Percentiles rank a stretch among this genome's conserved stretches.
These are phyloP conservation scores for Dinomys branickii DNA, from an alignment of 2,113 vertebrate genomes.

Conservation along the genomic window DNA sequence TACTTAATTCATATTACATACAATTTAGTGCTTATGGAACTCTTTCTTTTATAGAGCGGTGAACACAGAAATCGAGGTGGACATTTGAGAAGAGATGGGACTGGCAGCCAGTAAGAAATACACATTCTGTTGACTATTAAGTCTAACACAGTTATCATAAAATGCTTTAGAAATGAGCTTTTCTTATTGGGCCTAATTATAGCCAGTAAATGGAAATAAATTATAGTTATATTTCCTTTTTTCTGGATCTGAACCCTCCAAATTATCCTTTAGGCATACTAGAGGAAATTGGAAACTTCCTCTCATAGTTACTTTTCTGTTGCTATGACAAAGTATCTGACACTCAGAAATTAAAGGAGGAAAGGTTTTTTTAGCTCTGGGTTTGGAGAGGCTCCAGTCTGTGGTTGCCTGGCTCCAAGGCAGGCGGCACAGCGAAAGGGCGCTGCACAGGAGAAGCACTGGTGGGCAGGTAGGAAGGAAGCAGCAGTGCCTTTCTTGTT, in stretches of 20 bases:
- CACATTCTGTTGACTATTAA: not conserved
- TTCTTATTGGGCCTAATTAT: not conserved
- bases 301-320: not conserved
- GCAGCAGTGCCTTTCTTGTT: not conserved
- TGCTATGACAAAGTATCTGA: not conserved
- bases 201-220: not conserved
- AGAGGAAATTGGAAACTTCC: not conserved
- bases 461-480: not conserved
- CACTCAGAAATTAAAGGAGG: not conserved
- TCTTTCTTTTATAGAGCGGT: slow-evolving; percentile 70
- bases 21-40: not conserved
- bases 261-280: not conserved
- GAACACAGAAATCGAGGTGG: slow-evolving; percentile 65
- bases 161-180: too few relatives aligned
- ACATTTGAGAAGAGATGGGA: slow-evolving; percentile 65
- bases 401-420: not conserved
- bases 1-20: rapidly evolving
- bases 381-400: not conserved
- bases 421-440: not conserved
- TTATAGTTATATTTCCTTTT: not conserved
- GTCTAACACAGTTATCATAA: not conserved
- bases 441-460: not conserved
- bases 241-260: not conserved
- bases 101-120: slow-evolving; percentile 62
- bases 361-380: not conserved